phyloP scores from a whole-genome alignment of 1,140 invertebrate species.

The Ephestia elutella region DNA sequence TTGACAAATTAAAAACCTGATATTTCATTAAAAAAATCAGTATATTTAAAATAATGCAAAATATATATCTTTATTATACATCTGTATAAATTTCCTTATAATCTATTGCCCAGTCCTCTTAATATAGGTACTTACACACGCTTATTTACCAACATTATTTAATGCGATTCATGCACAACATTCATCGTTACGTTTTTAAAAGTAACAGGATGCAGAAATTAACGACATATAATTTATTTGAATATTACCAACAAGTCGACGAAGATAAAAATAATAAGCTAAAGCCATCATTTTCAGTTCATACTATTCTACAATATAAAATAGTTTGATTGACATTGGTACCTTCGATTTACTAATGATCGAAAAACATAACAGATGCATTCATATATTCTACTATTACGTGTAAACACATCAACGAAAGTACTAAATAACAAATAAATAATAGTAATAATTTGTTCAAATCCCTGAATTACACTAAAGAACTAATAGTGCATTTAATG shows the following conservation, averaged over 20 bases:
- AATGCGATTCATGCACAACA: neutral
- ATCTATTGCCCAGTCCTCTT: slow-evolving; percentile 55
- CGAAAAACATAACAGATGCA: too few species aligned
- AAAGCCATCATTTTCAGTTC: too few species aligned
- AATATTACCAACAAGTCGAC: too few species aligned
- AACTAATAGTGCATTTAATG: neutral
- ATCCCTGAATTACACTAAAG: too few species aligned
- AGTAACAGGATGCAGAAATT: neutral
- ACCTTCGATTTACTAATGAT: too few species aligned
- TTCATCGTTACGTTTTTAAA: neutral
- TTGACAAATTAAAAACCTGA: neutral
- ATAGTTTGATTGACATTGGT: too few species aligned
- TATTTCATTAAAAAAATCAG: neutral
- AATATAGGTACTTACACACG: slow-evolving; percentile 15
- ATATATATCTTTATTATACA: neutral
- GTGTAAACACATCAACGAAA: neutral
- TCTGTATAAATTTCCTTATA: slow-evolving; percentile 25
- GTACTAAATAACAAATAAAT: slow-evolving; percentile 5
- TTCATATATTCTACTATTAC: neutral
- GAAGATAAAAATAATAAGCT: too few species aligned
- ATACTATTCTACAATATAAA: too few species aligned
- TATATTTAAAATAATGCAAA: neutral
- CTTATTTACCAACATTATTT: neutral
- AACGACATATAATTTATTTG: neutral
- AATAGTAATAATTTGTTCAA: slow-evolving; percentile 3